Evolutionary conservation across 1,140 invertebrate genomes (phyloP), one percentile per base, ranked within the genome.

Genomic region (Riptortus pedestris): DNA sequence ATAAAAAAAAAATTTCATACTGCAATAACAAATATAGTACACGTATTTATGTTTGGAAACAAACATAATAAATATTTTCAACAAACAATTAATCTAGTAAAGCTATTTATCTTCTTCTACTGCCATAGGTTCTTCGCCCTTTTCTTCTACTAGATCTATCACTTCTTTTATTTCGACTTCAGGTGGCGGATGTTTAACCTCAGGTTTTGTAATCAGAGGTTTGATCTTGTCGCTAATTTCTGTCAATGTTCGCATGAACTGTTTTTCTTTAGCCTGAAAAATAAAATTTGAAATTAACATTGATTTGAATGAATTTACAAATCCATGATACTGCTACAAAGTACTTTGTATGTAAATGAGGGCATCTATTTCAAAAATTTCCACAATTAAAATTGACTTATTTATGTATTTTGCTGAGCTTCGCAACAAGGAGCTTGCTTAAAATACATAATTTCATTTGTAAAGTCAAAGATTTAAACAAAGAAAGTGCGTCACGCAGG

Each of bases 181-280:
- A 24, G 22, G 20, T 55, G 31, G 31, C 5, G 31, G 31, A 38
- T 38, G n/a, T n/a, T 47, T 47, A 18, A 22, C n/a, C 22, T 47
- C 51, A 3, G 51, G 51, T 55, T 55, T 55, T 24, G 51, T 24
- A 24, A 55, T 55, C 3, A 65, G 20, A n/a, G 65, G 65, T 28
- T 47, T 65, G 18, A 68, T 62, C 47, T 64, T 66, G 38, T 67
- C 62, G 43, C 64, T 62, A 22, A 64, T 65, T 57, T 66, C 65
- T 55, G n/a, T 45, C 45, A 67, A 58, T 4, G 61, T 57, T 7
- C n/a, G 28, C 38, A 55, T 60, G 28, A 65, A 69, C 16, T 59
- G 59, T n/a, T 60, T 67, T 14, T 60, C 60, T 65, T 65, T 65
- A 38, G 29, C 31, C 64, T 65, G 33, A n/a, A 55, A 62, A 7